Evolutionary conservation across 92 coral and sea anemone genomes (phyloP).

Genomic region (Siderastrea radians): DNA sequence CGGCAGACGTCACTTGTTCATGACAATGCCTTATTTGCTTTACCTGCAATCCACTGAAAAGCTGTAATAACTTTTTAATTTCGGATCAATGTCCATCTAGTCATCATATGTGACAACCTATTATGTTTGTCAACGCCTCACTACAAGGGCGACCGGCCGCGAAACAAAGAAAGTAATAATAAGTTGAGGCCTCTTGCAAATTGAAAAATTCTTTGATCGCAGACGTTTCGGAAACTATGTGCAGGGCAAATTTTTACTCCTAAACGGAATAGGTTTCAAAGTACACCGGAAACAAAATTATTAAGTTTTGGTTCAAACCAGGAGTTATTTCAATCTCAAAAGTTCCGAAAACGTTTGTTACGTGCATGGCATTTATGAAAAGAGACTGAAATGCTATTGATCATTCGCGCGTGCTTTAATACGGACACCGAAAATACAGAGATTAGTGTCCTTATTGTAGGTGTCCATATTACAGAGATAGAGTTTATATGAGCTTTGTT

Average conservation of each 20-base stretch:
- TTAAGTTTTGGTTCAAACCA: too few relatives aligned
- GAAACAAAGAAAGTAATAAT: conserved; percentile 27
- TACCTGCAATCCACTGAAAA: conserved; percentile 85
- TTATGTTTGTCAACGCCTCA: conserved; percentile 29
- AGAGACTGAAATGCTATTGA: too few relatives aligned
- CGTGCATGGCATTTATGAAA: too few relatives aligned
- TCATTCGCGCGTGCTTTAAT: too few relatives aligned
- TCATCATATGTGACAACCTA: conserved; percentile 79
- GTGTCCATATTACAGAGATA: too few relatives aligned
- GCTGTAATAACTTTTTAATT: conserved; percentile 93
- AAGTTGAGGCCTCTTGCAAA: conserved; percentile 5
- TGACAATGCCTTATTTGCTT: conserved; percentile 78
- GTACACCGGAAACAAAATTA: too few relatives aligned
- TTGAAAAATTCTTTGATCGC: conserved; percentile 27
- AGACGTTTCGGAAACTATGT: not conserved
- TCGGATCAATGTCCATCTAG: conserved; percentile 89
- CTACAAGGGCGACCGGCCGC: not conserved
- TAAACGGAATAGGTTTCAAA: not conserved
- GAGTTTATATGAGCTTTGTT: too few relatives aligned
- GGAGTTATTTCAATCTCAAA: too few relatives aligned
- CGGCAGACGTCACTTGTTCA: conserved; percentile 40
- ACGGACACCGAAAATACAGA: too few relatives aligned
- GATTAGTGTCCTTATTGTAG: too few relatives aligned
- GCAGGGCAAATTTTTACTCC: not conserved
- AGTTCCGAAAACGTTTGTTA: too few relatives aligned